These are phyloP conservation scores for Nipponia nippon DNA, from an alignment of 2,113 vertebrate genomes.

Conservation along the genomic window DNA sequence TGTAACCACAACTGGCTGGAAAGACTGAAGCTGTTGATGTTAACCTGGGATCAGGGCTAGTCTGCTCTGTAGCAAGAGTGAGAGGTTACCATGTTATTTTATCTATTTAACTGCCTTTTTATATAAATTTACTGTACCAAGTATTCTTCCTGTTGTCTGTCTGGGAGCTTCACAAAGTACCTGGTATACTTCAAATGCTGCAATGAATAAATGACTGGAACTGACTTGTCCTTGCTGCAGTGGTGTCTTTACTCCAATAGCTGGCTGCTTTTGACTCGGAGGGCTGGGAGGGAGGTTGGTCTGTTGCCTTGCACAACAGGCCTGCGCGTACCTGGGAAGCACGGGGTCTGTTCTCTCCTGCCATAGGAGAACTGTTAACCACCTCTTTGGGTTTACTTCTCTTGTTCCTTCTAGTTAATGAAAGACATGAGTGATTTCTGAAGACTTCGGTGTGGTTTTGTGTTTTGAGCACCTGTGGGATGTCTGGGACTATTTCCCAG, in stretches of 20 bases:
- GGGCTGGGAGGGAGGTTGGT: not conserved
- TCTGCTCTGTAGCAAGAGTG: not conserved
- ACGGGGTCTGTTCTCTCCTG: not conserved
- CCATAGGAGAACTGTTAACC: not conserved
- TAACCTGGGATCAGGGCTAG: not conserved
- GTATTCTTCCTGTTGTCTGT: not conserved
- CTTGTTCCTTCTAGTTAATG: not conserved
- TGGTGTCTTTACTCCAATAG: not conserved
- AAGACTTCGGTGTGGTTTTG: not conserved
- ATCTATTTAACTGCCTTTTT: slow-evolving; percentile 2
- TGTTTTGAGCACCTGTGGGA: not conserved
- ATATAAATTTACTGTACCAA: not conserved
- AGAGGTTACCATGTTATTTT: not conserved
- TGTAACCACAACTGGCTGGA: not conserved
- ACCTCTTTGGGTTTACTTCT: not conserved
- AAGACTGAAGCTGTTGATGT: not conserved
- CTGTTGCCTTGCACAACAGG: not conserved
- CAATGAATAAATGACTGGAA: slow-evolving; percentile 25
- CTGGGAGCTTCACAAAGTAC: not conserved
- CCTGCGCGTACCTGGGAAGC: rapidly evolving
- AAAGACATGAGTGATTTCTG: not conserved
- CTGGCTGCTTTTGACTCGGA: not conserved
- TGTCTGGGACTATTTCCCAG: not conserved
- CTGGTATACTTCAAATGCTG: not conserved
- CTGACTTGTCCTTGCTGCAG: not conserved